These are phyloP conservation scores for Delichon dasypus DNA, from an alignment of 2,797 vertebrate species.

Conservation along the genomic window DNA sequence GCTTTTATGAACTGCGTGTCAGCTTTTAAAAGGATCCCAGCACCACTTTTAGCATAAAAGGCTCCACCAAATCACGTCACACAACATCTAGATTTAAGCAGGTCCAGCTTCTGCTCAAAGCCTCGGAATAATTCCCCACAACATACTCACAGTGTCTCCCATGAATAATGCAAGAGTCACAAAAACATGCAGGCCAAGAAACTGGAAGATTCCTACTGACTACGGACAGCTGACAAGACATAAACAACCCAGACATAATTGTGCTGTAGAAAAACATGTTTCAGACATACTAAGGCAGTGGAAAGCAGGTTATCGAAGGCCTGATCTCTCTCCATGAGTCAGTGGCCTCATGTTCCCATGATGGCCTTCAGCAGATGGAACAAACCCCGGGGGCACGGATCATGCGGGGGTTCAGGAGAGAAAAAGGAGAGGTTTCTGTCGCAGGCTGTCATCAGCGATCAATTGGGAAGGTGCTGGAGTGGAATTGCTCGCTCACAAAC, in stretches of 20 bases:
- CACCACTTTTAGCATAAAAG: background rate
- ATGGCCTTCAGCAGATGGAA: constrained; percentile 15
- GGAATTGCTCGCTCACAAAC: background rate
- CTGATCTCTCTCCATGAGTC: constrained; percentile 1
- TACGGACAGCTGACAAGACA: background rate
- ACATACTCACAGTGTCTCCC: background rate
- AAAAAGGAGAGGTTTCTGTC: background rate
- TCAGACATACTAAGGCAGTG: background rate
- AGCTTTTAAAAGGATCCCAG: background rate
- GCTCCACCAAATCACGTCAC: background rate
- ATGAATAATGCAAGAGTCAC: background rate
- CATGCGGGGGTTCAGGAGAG: background rate
- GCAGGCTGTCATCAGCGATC: background rate
- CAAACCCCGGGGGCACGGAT: background rate
- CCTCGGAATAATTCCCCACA: background rate
- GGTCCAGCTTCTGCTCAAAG: background rate
- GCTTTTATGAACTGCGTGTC: background rate
- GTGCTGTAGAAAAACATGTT: background rate
- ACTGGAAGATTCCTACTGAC: background rate
- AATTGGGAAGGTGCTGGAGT: background rate
- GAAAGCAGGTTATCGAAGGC: background rate
- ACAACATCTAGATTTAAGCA: background rate
- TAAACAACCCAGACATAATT: background rate
- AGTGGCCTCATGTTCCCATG: background rate
- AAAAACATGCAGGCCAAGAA: background rate